A percentile compares a stretch with the other conserved stretches of the same genome.
Conservation (phyloP, 2,888 invertebrate genomes). For the Hylaea fasciaria region DNA sequence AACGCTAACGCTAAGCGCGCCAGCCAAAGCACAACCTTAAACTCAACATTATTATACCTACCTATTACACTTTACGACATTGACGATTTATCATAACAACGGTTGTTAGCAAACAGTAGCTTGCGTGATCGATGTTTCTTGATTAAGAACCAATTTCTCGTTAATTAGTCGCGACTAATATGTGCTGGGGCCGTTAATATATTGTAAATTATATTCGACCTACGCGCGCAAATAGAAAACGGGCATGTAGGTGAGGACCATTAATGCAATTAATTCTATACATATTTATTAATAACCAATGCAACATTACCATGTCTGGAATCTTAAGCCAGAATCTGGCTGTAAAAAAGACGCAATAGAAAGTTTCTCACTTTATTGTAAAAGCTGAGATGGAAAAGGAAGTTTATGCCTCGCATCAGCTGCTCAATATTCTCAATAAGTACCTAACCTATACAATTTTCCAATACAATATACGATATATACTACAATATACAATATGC, state of each 20-base stretch:
- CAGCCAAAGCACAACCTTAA: not conserved
- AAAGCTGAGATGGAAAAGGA: too few relatives aligned
- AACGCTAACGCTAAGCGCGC: not conserved
- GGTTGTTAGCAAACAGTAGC: slow-evolving; percentile 38
- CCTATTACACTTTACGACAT: slow-evolving; percentile 10
- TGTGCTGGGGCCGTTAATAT: slow-evolving; percentile 29
- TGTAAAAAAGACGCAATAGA: not conserved
- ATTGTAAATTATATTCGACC: slow-evolving; percentile 42
- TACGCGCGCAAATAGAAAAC: slow-evolving; percentile 40
- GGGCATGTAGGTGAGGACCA: slow-evolving; percentile 31
- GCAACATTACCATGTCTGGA: slow-evolving; percentile 14
- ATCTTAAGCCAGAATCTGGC: slow-evolving; percentile 10
- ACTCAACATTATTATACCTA: not conserved
- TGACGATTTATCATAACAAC: slow-evolving; percentile 14
- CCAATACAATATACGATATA: too few relatives aligned
- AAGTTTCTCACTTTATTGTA: too few relatives aligned
- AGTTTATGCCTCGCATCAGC: too few relatives aligned
- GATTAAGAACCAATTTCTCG: slow-evolving; percentile 35
- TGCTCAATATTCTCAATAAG: too few relatives aligned
- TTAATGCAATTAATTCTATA: slow-evolving; percentile 23
- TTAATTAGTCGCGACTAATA: slow-evolving; percentile 27
- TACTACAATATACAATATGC: too few relatives aligned
- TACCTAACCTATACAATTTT: too few relatives aligned
- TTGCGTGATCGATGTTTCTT: slow-evolving; percentile 27
- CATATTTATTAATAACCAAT: slow-evolving; percentile 22